Evolutionary conservation across 30 jellyfish, hydroid and myxozoan species (phyloP).

Genomic region (Aurelia sp.): DNA sequence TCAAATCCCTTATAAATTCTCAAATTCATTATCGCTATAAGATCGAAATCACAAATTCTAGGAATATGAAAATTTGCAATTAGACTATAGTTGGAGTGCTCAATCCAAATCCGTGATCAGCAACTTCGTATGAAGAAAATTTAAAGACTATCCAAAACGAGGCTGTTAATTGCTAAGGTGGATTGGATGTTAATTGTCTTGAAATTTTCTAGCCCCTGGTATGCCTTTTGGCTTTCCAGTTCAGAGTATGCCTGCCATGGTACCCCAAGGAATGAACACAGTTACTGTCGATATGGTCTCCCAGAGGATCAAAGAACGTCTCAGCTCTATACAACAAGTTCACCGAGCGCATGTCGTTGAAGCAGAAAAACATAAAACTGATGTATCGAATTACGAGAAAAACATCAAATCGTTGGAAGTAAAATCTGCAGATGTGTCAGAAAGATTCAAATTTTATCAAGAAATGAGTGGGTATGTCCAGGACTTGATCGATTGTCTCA

Average conservation of each 20-base stretch:
- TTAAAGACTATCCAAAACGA: no score
- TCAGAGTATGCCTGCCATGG: slow-evolving; percentile 61
- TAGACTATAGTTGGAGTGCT: no score
- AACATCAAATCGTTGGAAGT: slow-evolving; percentile 81
- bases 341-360: slow-evolving; percentile 87
- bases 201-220: slow-evolving; percentile 28
- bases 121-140: no score
- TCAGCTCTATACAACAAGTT: slow-evolving; percentile 80
- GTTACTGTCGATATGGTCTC: slow-evolving; percentile 87
- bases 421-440: slow-evolving; percentile 85
- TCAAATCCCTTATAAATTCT: no score
- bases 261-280: slow-evolving; percentile 37
- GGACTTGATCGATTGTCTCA: slow-evolving; percentile 93
- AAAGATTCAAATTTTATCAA: slow-evolving; percentile 85
- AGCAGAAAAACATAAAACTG: slow-evolving; percentile 70
- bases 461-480: slow-evolving; percentile 93
- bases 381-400: slow-evolving; percentile 58
- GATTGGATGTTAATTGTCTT: neutral
- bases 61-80: no score
- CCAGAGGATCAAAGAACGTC: slow-evolving; percentile 77
- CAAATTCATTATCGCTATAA: no score
- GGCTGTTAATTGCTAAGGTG: no score
- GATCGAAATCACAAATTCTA: no score
- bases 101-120: no score
- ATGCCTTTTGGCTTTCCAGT: slow-evolving; percentile 61